Percentiles rank a stretch among this genome's conserved stretches.
These are phyloP conservation scores for Tigriopus californicus DNA, from an alignment of 2,888 invertebrate species.

Conservation along the genomic window DNA sequence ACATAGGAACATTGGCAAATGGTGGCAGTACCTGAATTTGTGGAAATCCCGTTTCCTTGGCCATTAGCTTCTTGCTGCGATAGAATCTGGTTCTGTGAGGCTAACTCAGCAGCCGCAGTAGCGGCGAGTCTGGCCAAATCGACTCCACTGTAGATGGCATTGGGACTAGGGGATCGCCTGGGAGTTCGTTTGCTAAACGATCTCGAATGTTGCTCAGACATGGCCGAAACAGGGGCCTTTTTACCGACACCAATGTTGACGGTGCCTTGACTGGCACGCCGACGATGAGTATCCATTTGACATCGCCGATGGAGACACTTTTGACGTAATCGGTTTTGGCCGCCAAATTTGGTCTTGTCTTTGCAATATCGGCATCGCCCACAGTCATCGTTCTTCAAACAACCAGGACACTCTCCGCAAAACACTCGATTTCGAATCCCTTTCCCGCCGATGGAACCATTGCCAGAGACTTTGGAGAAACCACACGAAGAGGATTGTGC, in stretches of 20 bases:
- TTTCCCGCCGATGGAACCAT: conserved; percentile 2
- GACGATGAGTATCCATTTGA: conserved; percentile 15
- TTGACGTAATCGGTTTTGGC: conserved; percentile 14
- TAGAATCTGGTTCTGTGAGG: neutral
- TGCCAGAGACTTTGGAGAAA: neutral
- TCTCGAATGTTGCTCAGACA: too few relatives aligned
- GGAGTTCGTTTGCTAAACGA: neutral
- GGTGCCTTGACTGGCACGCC: neutral
- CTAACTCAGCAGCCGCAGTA: neutral
- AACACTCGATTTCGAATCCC: conserved; percentile 15
- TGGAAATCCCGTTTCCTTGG: neutral
- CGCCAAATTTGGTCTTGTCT: conserved; percentile 15
- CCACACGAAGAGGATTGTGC: neutral
- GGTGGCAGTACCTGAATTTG: too few relatives aligned
- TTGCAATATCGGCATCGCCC: conserved; percentile 14
- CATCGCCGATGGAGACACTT: conserved; percentile 16
- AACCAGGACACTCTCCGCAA: conserved; percentile 15
- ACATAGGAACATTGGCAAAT: too few relatives aligned
- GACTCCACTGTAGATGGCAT: conserved; percentile 13
- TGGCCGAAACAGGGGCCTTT: neutral
- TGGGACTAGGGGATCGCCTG: neutral
- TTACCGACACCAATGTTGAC: neutral
- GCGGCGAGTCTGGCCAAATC: conserved; percentile 6
- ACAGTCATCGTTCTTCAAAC: conserved; percentile 15
- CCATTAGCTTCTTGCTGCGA: neutral